phyloP scores from a whole-genome alignment of 2,797 vertebrate genomes.

The Arremon brunneinucha region DNA sequence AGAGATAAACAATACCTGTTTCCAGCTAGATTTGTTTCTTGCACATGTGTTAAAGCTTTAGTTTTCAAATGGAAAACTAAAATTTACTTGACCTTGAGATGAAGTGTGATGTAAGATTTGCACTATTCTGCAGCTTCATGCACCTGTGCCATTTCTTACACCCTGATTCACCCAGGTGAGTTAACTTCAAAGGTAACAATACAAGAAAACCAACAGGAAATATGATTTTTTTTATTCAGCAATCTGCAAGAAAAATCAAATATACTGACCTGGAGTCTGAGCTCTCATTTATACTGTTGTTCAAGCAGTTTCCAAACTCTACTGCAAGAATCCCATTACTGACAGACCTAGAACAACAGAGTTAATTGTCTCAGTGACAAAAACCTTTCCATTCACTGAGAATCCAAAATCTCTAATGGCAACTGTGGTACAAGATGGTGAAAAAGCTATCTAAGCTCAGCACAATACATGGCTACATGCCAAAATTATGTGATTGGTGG shows the following conservation, averaged over 20 bases:
- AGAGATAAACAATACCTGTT: not conserved
- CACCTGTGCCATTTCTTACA: not conserved
- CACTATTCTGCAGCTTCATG: not conserved
- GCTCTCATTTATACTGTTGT: conserved; percentile 76
- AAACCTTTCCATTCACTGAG: not conserved
- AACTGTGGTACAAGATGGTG: not conserved
- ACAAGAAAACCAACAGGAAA: not conserved
- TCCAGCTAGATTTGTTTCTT: not conserved
- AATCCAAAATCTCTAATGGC: not conserved
- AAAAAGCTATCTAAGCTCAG: not conserved
- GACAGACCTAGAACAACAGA: conserved; percentile 75
- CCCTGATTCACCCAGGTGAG: not conserved
- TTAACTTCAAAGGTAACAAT: not conserved
- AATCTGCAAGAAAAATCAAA: not conserved
- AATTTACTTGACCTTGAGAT: not conserved
- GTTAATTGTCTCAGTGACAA: not conserved
- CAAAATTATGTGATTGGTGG: not conserved
- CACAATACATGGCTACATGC: not conserved
- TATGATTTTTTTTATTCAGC: not conserved
- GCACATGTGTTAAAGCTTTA: not conserved
- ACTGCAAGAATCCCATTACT: conserved; percentile 83
- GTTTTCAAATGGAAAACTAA: not conserved
- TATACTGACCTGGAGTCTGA: conserved; percentile 79
- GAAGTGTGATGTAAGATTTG: not conserved
- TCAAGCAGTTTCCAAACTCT: conserved; percentile 82